Base-by-base conservation (phyloP, 1,140 invertebrate species). In the Trachymyrmex cornetzi region DNA sequence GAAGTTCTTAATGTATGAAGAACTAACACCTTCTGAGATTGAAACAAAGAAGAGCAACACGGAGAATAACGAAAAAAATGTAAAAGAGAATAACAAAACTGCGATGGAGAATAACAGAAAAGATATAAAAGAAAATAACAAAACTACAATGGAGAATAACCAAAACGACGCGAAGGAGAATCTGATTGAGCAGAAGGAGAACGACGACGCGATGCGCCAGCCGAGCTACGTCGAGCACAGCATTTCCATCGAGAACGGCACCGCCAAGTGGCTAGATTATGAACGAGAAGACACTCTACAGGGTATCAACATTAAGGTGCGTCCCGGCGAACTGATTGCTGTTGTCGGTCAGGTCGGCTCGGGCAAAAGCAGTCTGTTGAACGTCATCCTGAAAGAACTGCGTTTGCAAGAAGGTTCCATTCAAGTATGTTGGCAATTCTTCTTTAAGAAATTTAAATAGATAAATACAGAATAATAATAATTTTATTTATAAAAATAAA, bases 261-360 rank as follows among this genome's bases (percentile, higher is more conserved):
- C 85, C n/a, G 94, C 95, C 0, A 95, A 94, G 53, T 96, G 96
- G 96, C 72, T 94, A 6, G 67, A 77, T 0, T 84, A 88, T 16
- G 91, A 94, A 0, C 77, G 88, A 0, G 95, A 96, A 48, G 90
- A 95, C 44, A 96, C 95, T 7, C 89, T 96, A 22, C 92, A 94
- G 2, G 94, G 96, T 88, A 95, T 97, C 7, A 96, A 94, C 79
- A 93, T 97, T 0, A 94, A 96, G 81, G 96, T 97, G 27, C 96
- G 96, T 86, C 95, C 96, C 4, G 96, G 97, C 9, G 96, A 97
- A 44, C 91, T 98, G 14, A 94, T 97, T 0, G 97, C 97, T 0
- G 94, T 98, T 2, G 97, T 98, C 61, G 98, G 98, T 3, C 96
- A 97, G 61, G 98, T 98, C 48, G 98, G 98, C 9, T 96, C 97